Conservation (phyloP, 2,113 vertebrate genomes). For the Brachionichthys hirsutus region DNA sequence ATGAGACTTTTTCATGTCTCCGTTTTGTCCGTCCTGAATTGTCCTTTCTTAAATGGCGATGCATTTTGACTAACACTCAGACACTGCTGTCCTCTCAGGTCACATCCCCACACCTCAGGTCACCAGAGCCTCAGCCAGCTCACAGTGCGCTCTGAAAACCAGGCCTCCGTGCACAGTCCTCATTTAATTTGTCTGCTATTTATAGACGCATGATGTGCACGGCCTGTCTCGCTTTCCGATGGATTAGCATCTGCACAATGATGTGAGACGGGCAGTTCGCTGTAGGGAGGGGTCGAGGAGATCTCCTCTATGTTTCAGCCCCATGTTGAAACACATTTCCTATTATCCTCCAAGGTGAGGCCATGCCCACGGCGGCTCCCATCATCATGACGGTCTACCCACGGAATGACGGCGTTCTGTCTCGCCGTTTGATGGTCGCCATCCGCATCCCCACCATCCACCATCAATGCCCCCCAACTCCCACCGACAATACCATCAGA, state of each 20-base stretch:
- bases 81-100: not conserved
- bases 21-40: too few relatives aligned
- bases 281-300: not conserved
- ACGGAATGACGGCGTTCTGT: slow-evolving; percentile 81
- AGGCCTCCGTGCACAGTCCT: not conserved
- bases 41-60: not conserved
- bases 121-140: slow-evolving; percentile 2
- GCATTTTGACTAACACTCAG: slow-evolving; percentile 9
- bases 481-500: slow-evolving; percentile 77
- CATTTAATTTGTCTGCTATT: slow-evolving; percentile 9
- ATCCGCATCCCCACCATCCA: slow-evolving; percentile 82
- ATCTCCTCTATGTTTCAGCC: not conserved
- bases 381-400: slow-evolving; percentile 86
- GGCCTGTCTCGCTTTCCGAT: not conserved
- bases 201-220: not conserved
- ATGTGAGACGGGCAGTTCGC: not conserved
- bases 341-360: slow-evolving; percentile 68
- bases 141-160: not conserved
- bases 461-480: slow-evolving; percentile 80
- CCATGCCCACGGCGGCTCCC: slow-evolving; percentile 88
- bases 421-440: slow-evolving; percentile 83
- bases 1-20: too few relatives aligned
- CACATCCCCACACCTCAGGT: not conserved
- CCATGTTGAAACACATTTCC: not conserved
- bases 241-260: slow-evolving; percentile 13